A percentile compares a stretch with the other conserved stretches of the same genome.
Evolutionary conservation across 2,888 invertebrate genomes (phyloP).

Genomic region (Spodoptera picta): DNA sequence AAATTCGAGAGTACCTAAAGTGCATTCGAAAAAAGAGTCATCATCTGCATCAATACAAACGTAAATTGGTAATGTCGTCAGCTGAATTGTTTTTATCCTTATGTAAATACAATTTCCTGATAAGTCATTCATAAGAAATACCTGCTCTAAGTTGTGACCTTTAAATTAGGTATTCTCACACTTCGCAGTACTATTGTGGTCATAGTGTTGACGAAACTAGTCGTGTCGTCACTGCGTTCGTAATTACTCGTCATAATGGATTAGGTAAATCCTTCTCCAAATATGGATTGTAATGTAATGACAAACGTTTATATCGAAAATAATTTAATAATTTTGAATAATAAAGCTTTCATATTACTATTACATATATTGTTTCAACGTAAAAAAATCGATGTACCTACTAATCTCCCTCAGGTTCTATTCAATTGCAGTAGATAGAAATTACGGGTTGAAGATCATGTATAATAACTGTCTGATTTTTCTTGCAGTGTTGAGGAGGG

Average conservation of each 20-base stretch:
- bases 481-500: constrained; percentile 81
- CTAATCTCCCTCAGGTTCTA: too few species aligned
- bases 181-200: constrained; percentile 19
- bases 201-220: constrained; percentile 17
- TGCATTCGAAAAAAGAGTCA: too few species aligned
- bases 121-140: constrained; percentile 30
- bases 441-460: neutral
- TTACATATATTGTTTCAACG: too few species aligned
- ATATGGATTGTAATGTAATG: neutral
- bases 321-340: too few species aligned
- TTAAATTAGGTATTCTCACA: neutral
- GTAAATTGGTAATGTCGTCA: constrained; percentile 1
- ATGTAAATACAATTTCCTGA: constrained; percentile 32
- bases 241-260: neutral
- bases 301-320: too few species aligned
- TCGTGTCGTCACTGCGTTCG: too few species aligned
- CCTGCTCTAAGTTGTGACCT: neutral
- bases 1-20: too few species aligned
- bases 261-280: constrained; percentile 13
- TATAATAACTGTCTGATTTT: neutral
- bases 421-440: too few species aligned
- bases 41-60: too few species aligned
- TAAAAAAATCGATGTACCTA: too few species aligned
- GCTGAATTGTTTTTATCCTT: constrained; percentile 21
- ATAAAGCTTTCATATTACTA: too few species aligned